A percentile compares a stretch with the other conserved stretches of the same genome.
These are phyloP conservation scores for Monomorium pharaonis DNA, from an alignment of 1,140 invertebrate species.

Conservation along the genomic window DNA sequence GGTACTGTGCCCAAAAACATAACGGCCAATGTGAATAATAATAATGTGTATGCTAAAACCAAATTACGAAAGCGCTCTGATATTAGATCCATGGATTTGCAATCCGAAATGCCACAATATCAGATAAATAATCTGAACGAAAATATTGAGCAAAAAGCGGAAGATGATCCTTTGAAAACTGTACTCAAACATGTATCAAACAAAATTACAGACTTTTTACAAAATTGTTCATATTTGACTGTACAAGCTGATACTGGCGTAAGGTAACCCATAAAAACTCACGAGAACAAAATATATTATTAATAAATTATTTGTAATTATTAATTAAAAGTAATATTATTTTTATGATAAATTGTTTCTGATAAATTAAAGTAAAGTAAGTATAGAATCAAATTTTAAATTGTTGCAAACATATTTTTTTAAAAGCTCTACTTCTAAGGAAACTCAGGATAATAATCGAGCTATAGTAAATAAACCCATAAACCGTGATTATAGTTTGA, in stretches of 20 bases:
- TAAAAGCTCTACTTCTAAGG: background rate
- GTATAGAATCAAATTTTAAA: background rate
- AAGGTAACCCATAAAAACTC: background rate
- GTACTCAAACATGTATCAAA: background rate
- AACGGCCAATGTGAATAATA: background rate
- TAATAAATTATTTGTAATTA: background rate
- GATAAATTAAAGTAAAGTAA: background rate
- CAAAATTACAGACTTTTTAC: background rate
- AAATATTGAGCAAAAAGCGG: background rate
- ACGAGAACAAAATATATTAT: background rate
- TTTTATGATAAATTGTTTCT: background rate
- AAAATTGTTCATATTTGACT: background rate
- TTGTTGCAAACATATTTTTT: constrained; percentile 3
- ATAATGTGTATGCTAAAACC: background rate
- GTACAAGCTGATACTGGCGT: background rate
- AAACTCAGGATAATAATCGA: background rate
- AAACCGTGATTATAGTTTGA: no score
- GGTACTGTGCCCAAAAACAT: constrained; percentile 1
- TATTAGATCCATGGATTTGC: background rate
- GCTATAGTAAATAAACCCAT: no score
- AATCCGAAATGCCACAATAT: background rate
- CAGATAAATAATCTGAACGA: background rate
- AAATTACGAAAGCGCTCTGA: background rate
- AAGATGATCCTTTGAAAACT: background rate
- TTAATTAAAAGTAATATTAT: background rate